Conservation (phyloP, 2,113 vertebrate genomes). For the Trichechus manatus region DNA sequence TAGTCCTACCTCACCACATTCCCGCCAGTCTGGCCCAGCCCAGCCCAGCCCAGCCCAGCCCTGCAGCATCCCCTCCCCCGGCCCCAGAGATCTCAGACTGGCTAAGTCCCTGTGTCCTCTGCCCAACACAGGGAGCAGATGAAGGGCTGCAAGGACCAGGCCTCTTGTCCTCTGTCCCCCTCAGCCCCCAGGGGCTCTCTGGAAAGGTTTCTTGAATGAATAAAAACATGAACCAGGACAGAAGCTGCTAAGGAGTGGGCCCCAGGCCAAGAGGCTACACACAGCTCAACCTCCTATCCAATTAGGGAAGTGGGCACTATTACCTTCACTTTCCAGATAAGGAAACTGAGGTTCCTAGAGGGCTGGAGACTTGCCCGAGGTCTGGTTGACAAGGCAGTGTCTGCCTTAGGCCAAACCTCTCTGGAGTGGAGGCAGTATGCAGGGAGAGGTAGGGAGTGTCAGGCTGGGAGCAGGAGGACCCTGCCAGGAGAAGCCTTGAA, state of each 20-base stretch:
- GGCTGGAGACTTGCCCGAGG: neutral
- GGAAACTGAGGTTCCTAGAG: neutral
- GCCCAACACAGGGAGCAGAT: conserved; percentile 39
- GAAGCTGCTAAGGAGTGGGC: neutral
- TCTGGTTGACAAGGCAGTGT: neutral
- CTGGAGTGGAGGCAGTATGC: neutral
- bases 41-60: conserved; percentile 58
- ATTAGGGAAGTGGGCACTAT: neutral
- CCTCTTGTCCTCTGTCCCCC: neutral
- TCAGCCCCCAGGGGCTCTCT: neutral
- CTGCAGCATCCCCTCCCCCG: neutral
- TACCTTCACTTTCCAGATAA: neutral
- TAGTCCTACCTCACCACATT: conserved; percentile 61
- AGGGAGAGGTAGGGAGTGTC: neutral
- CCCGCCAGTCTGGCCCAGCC: conserved; percentile 81
- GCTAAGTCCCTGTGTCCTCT: conserved; percentile 57
- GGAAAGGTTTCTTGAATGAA: conserved; percentile 56
- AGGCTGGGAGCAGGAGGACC: no score
- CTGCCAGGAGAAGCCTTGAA: neutral
- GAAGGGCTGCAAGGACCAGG: neutral
- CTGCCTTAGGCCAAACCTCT: neutral
- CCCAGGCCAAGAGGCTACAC: neutral
- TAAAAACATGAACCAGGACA: neutral
- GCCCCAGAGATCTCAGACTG: conserved; percentile 60
- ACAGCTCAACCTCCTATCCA: neutral